These are phyloP conservation scores for Scaptomyza flava DNA, from an alignment of 2,888 invertebrate genomes.

Conservation along the genomic window DNA sequence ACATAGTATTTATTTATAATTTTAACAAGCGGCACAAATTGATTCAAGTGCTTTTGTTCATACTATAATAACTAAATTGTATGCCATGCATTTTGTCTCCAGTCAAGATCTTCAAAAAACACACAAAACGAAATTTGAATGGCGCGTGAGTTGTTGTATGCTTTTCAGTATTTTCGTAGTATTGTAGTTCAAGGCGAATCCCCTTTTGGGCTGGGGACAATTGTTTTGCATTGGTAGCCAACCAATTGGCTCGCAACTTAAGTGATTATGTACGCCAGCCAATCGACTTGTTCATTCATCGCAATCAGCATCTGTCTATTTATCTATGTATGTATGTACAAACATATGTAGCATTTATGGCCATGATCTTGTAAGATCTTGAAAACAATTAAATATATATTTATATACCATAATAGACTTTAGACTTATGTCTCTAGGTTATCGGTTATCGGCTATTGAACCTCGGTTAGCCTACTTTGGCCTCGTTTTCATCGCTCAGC, in stretches of 20 bases:
- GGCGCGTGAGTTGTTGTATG: constrained; percentile 6
- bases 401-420: constrained; percentile 18
- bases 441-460: constrained; percentile 38
- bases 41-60: constrained; percentile 62
- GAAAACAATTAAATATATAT: constrained; percentile 14
- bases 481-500: not conserved
- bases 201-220: constrained; percentile 42
- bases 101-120: constrained; percentile 21
- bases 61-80: constrained; percentile 61
- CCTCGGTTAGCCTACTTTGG: constrained; percentile 1
- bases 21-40: constrained; percentile 41
- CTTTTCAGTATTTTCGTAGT: not conserved
- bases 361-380: constrained; percentile 51
- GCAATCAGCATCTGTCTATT: constrained; percentile 20
- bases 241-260: constrained; percentile 55
- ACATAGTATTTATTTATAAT: not conserved
- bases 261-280: constrained; percentile 16
- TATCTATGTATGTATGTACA: not conserved
- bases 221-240: constrained; percentile 47
- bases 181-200: constrained; percentile 60
- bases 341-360: not conserved
- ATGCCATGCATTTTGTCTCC: constrained; percentile 62
- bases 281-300: constrained; percentile 14
- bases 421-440: constrained; percentile 17
- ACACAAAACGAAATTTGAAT: constrained; percentile 20